These are phyloP conservation scores for Carassius gibelio DNA, from an alignment of 2,113 vertebrate species.

Conservation along the genomic window DNA sequence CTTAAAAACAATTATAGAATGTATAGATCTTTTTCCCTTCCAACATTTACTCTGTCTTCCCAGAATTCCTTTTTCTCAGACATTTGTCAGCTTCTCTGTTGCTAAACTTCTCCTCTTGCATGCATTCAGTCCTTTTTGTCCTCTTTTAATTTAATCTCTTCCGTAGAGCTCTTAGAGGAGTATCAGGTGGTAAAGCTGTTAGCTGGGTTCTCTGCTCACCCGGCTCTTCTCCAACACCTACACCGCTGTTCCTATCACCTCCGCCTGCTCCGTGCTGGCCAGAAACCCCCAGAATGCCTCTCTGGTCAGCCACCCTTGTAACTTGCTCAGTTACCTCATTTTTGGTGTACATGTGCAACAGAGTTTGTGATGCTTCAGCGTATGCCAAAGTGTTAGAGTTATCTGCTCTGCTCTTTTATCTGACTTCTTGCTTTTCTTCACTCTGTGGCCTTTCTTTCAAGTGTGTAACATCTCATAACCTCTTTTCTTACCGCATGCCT, in stretches of 20 bases:
- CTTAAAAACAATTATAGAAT: too few relatives aligned
- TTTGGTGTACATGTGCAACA: not conserved
- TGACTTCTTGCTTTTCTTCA: too few relatives aligned
- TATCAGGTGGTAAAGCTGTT: constrained; percentile 80
- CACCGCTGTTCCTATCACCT: constrained; percentile 88
- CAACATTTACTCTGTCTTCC: too few relatives aligned
- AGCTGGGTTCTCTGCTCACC: constrained; percentile 65
- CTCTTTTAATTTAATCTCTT: constrained; percentile 42
- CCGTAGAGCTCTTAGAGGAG: constrained; percentile 82
- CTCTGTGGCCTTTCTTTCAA: too few relatives aligned
- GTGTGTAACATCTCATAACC: too few relatives aligned
- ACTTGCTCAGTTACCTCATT: not conserved
- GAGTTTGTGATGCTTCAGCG: not conserved
- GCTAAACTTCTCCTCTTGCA: constrained; percentile 32
- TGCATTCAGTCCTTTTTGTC: not conserved
- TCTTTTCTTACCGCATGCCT: too few relatives aligned
- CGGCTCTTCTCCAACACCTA: constrained; percentile 65
- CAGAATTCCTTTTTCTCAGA: not conserved
- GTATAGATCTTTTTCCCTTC: too few relatives aligned
- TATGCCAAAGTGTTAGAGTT: not conserved
- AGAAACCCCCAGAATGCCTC: constrained; percentile 83
- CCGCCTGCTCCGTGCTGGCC: constrained; percentile 86
- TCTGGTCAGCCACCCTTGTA: constrained; percentile 73
- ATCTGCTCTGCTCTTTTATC: not conserved
- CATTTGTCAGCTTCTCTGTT: not conserved